A percentile compares a stretch with the other conserved stretches of the same genome.
Conservation (phyloP, 2,797 vertebrate species). For the Rhinella marina region DNA sequence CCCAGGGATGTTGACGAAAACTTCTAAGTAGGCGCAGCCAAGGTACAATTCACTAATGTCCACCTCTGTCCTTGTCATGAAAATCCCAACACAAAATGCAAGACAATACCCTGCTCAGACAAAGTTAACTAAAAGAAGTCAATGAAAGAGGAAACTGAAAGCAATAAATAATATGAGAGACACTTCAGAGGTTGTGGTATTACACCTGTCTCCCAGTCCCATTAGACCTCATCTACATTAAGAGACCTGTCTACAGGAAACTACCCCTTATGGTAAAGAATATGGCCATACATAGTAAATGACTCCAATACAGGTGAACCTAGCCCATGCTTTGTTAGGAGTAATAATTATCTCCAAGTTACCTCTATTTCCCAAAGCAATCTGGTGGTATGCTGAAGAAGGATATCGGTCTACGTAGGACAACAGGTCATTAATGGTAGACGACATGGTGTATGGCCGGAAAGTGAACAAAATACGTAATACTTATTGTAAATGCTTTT, state of each 20-base stretch:
- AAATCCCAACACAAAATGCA: conserved; percentile 17
- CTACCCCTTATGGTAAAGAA: background rate
- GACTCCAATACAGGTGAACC: background rate
- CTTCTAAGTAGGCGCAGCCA: background rate
- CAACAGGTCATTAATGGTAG: background rate
- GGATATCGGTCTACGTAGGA: background rate
- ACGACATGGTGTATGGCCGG: background rate
- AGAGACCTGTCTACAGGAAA: background rate
- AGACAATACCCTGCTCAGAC: conserved; percentile 32
- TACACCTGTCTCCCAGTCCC: conserved; percentile 2
- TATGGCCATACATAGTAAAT: background rate
- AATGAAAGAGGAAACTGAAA: conserved; percentile 32
- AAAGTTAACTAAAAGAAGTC: conserved; percentile 7
- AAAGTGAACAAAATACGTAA: too few species aligned
- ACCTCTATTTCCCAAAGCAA: background rate
- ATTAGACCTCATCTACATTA: background rate
- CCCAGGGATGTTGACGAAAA: conserved; percentile 12
- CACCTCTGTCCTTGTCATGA: background rate
- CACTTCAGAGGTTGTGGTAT: background rate
- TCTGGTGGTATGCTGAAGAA: background rate
- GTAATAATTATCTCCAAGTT: background rate
- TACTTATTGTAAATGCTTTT: too few species aligned
- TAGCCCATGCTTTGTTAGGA: background rate
- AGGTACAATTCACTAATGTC: background rate
- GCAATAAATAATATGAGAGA: conserved; percentile 33